Conservation (phyloP, 2,888 invertebrate species). For the Xestoiulus laeticollis region DNA sequence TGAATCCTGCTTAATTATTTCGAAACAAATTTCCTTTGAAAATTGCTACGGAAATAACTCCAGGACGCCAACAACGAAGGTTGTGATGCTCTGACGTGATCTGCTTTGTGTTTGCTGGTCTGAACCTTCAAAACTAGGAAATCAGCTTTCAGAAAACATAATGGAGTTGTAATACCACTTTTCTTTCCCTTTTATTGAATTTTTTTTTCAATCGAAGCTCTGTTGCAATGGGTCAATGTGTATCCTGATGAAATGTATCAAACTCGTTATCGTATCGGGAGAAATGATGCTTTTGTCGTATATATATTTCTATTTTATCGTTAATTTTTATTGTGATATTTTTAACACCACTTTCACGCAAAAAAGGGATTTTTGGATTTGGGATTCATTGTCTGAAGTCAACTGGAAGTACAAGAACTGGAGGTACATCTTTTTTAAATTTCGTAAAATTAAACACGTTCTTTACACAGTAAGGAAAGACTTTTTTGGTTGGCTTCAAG, state of each 20-base stretch:
- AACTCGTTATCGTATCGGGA: background rate
- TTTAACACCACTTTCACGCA: slow-evolving; percentile 9
- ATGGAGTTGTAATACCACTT: background rate
- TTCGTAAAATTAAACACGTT: background rate
- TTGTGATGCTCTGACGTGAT: background rate
- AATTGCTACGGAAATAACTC: background rate
- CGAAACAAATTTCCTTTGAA: too few species aligned
- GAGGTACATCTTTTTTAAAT: background rate
- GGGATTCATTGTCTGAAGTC: slow-evolving; percentile 1
- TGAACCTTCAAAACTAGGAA: background rate
- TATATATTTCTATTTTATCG: background rate
- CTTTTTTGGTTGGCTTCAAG: too few species aligned
- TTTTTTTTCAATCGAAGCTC: background rate
- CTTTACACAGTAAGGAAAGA: background rate
- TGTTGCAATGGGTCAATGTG: background rate
- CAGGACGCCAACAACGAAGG: background rate
- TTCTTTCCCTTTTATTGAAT: background rate
- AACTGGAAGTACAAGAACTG: background rate
- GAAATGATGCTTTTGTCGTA: background rate
- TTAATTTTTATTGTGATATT: background rate
- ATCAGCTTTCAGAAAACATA: background rate
- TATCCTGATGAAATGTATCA: background rate
- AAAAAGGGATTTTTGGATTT: slow-evolving; percentile 9
- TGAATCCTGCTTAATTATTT: too few species aligned
- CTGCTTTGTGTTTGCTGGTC: background rate